Conservation (phyloP, 1,140 invertebrate species). For the Saccostrea glomerata region DNA sequence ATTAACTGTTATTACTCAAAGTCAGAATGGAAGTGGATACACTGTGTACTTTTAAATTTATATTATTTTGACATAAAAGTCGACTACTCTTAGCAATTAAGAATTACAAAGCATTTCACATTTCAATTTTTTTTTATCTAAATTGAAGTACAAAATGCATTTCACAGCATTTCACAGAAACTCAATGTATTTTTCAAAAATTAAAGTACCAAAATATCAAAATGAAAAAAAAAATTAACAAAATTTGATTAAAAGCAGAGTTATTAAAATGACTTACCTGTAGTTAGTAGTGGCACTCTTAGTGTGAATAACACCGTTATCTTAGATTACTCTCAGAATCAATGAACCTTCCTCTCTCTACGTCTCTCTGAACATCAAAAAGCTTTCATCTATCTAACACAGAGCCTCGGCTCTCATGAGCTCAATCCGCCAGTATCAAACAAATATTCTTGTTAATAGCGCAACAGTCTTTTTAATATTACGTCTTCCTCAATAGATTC, state of each 20-base stretch:
- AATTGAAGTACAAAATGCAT: no score
- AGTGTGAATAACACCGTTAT: slow-evolving; percentile 15
- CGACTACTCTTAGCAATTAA: no score
- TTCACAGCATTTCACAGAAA: no score
- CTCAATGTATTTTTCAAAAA: no score
- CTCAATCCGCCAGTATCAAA: not conserved
- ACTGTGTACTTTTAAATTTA: no score
- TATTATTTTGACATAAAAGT: no score
- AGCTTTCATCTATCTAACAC: slow-evolving; percentile 31
- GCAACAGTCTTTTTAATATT: not conserved
- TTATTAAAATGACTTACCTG: not conserved
- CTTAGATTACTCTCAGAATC: not conserved
- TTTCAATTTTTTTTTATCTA: no score
- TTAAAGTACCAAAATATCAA: no score
- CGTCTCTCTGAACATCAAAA: slow-evolving; percentile 10
- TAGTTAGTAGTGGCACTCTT: not conserved
- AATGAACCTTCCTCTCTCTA: not conserved
- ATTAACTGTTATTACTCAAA: no score
- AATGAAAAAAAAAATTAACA: no score
- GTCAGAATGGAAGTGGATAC: no score
- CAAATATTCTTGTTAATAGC: slow-evolving; percentile 3
- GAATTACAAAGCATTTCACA: no score
- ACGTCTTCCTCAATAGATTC: slow-evolving; percentile 3
- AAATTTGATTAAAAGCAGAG: not conserved
- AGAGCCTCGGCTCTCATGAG: not conserved